phyloP scores from a whole-genome alignment of 2,113 vertebrate species.

The Australoheros scitulus region DNA sequence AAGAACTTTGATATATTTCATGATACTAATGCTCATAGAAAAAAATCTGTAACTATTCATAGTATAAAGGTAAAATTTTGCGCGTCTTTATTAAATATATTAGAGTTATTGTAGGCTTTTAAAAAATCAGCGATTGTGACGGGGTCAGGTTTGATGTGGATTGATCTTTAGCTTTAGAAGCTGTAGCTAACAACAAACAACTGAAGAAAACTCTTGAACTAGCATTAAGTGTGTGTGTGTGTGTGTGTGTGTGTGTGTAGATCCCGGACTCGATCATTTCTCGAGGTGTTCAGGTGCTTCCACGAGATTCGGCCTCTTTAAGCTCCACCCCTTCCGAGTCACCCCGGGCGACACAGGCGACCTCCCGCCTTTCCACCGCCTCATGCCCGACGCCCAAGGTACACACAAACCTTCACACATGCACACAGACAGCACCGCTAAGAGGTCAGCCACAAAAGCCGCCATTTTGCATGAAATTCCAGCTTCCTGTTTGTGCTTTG shows the following conservation, averaged over 20 bases:
- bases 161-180: not conserved
- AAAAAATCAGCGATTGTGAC: not conserved
- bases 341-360: slow-evolving; percentile 94
- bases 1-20: not conserved
- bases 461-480: slow-evolving; percentile 1
- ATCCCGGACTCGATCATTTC: slow-evolving; percentile 99
- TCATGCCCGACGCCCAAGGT: slow-evolving; percentile 99
- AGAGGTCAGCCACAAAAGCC: not conserved
- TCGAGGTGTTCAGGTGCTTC: slow-evolving; percentile 98
- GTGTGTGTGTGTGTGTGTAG: slow-evolving; percentile 69
- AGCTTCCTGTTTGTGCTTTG: slow-evolving; percentile 3
- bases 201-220: slow-evolving; percentile 4
- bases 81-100: not conserved
- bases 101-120: not conserved
- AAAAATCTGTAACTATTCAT: not conserved
- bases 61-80: not conserved
- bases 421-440: slow-evolving; percentile 2
- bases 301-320: slow-evolving; percentile 97
- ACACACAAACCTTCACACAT: slow-evolving; percentile 70
- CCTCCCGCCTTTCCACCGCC: slow-evolving; percentile 97
- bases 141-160: not conserved
- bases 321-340: slow-evolving; percentile 99
- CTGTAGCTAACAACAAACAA: slow-evolving; percentile 4
- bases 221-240: slow-evolving; percentile 16
- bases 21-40: not conserved